Evolutionary conservation across 2,888 invertebrate species (phyloP).

Genomic region (Gryllus longicercus): DNA sequence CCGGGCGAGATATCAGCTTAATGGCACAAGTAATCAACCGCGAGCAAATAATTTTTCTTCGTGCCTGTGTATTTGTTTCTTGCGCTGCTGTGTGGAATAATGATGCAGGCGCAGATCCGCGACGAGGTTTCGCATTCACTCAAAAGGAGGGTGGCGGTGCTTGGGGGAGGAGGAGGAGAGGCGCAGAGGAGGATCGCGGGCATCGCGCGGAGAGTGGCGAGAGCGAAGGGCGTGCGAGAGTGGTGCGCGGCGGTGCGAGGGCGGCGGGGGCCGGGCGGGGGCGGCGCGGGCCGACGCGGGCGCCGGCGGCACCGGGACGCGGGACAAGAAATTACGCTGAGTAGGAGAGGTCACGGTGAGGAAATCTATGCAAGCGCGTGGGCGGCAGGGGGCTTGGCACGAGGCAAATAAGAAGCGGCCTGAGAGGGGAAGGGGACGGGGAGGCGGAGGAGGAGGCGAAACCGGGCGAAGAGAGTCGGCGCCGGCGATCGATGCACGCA

Average conservation of each 20-base stretch:
- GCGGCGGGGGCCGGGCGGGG: neutral
- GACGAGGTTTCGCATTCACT: conserved; percentile 30
- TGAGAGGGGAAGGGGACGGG: neutral
- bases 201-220: neutral
- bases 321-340: conserved; percentile 8
- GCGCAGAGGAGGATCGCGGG: neutral
- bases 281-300: neutral
- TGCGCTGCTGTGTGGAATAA: conserved; percentile 20
- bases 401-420: neutral
- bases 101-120: conserved; percentile 19
- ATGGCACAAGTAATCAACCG: conserved; percentile 45
- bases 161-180: neutral
- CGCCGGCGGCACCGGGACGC: neutral
- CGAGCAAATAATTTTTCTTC: conserved; percentile 37
- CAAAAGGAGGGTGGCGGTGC: conserved; percentile 25
- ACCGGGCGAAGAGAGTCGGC: neutral
- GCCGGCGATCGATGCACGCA: neutral
- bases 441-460: neutral
- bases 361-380: conserved; percentile 8
- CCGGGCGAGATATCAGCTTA: conserved; percentile 43
- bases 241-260: neutral
- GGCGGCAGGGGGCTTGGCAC: neutral
- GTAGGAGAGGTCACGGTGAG: conserved; percentile 17
- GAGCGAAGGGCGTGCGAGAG: neutral
- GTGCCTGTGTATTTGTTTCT: conserved; percentile 31